Conservation (phyloP, 2,113 vertebrate species). For the Hydrolagus affinis region DNA sequence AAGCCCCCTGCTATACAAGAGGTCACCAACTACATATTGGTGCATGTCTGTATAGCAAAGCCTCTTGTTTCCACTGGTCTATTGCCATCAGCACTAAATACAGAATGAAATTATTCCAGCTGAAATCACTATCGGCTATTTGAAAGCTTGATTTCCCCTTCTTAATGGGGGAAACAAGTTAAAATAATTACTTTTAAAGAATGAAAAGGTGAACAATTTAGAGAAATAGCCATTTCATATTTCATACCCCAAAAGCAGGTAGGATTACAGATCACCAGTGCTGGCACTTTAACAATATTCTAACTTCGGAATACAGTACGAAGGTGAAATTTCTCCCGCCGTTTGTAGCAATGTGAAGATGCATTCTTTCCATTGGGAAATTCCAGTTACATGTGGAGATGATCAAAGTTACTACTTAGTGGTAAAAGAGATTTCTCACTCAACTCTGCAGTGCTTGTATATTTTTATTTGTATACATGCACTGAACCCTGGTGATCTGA, state of each 20-base stretch:
- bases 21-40: neutral
- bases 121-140: neutral
- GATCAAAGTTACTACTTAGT: too few species aligned
- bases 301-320: neutral
- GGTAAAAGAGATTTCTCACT: too few species aligned
- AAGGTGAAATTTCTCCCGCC: too few species aligned
- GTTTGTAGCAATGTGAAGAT: too few species aligned
- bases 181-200: conserved; percentile 14
- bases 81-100: neutral
- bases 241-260: neutral
- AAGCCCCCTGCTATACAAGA: neutral
- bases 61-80: neutral
- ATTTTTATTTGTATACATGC: neutral
- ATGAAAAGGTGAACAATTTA: neutral
- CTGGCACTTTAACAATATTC: neutral
- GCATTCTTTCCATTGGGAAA: too few species aligned
- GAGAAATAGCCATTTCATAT: neutral
- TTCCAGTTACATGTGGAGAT: too few species aligned
- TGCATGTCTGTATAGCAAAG: neutral
- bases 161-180: neutral
- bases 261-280: neutral
- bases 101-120: neutral
- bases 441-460: neutral
- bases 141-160: neutral
- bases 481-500: neutral